Evolutionary conservation across 2,797 vertebrate species (phyloP).

Genomic region (Sebastes diploproa): DNA sequence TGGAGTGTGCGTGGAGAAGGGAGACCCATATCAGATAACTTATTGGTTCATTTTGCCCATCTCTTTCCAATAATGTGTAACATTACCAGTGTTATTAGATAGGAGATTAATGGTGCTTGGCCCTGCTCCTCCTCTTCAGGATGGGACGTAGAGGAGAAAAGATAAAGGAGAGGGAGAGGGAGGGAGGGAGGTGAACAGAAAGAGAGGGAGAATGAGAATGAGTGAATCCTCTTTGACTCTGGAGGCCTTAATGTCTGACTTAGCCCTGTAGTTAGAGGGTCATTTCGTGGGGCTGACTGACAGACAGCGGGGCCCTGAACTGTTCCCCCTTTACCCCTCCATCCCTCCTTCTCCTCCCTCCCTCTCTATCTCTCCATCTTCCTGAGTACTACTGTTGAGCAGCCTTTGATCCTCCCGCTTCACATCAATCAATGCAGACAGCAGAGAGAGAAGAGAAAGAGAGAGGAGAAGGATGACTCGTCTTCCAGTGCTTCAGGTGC

Average conservation of each 20-base stretch:
- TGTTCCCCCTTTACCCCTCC: slow-evolving; percentile 21
- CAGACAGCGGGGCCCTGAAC: slow-evolving; percentile 61
- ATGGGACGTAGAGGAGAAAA: slow-evolving; percentile 66
- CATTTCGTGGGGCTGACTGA: slow-evolving; percentile 68
- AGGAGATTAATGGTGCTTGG: slow-evolving; percentile 81
- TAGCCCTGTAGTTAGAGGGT: slow-evolving; percentile 62
- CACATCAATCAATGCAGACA: slow-evolving; percentile 77
- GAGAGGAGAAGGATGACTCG: slow-evolving; percentile 55
- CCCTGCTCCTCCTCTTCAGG: slow-evolving; percentile 71
- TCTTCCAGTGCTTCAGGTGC: slow-evolving; percentile 75
- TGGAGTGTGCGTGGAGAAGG: slow-evolving; percentile 60
- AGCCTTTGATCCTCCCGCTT: slow-evolving; percentile 76
- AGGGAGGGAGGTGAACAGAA: slow-evolving; percentile 24
- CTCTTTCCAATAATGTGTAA: slow-evolving; percentile 83
- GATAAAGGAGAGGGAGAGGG: slow-evolving; percentile 52
- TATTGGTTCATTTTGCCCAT: slow-evolving; percentile 81
- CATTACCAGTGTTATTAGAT: slow-evolving; percentile 83
- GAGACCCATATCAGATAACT: slow-evolving; percentile 80
- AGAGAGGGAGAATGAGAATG: slow-evolving; percentile 13
- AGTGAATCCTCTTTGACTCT: slow-evolving; percentile 62
- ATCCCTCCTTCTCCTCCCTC: slow-evolving; percentile 28
- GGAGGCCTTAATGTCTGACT: slow-evolving; percentile 65
- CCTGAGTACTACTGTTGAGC: slow-evolving; percentile 66
- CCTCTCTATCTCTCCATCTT: slow-evolving; percentile 69
- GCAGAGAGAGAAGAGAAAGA: slow-evolving; percentile 51